Evolutionary conservation across 2,797 vertebrate species (phyloP).

Genomic region (Erpetoichthys calabaricus): DNA sequence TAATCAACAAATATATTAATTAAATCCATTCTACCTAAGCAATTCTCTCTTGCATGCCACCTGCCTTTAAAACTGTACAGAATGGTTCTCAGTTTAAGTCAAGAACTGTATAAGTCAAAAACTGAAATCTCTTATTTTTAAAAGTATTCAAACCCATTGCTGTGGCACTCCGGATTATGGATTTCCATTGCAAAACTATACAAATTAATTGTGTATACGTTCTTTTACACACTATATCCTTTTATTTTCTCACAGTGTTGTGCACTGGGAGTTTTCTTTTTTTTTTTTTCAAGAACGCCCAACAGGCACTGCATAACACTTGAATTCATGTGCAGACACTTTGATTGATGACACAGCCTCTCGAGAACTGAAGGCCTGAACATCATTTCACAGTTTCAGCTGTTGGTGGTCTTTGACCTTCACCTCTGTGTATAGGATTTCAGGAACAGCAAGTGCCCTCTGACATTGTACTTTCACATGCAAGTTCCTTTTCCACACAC

Average conservation of each 20-base stretch:
- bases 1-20: too few species aligned
- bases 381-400: slow-evolving; percentile 25
- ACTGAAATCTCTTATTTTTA: too few species aligned
- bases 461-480: slow-evolving; percentile 18
- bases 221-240: background rate
- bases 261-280: slow-evolving; percentile 2
- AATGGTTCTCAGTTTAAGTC: too few species aligned
- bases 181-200: too few species aligned
- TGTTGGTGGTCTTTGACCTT: slow-evolving; percentile 26
- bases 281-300: slow-evolving; percentile 12
- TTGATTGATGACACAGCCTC: slow-evolving; percentile 26
- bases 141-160: too few species aligned
- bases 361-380: slow-evolving; percentile 20
- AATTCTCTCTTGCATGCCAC: too few species aligned
- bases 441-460: slow-evolving; percentile 11
- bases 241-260: background rate
- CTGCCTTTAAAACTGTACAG: too few species aligned
- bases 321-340: slow-evolving; percentile 19
- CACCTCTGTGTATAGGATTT: slow-evolving; percentile 19
- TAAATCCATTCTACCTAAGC: too few species aligned
- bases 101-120: too few species aligned
- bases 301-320: slow-evolving; percentile 22
- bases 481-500: slow-evolving; percentile 22
- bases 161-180: too few species aligned
- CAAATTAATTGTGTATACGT: too few species aligned